Percentiles rank a stretch among this genome's conserved stretches.
Conservation (phyloP, 2,888 invertebrate genomes). For the Beris chalybata region DNA sequence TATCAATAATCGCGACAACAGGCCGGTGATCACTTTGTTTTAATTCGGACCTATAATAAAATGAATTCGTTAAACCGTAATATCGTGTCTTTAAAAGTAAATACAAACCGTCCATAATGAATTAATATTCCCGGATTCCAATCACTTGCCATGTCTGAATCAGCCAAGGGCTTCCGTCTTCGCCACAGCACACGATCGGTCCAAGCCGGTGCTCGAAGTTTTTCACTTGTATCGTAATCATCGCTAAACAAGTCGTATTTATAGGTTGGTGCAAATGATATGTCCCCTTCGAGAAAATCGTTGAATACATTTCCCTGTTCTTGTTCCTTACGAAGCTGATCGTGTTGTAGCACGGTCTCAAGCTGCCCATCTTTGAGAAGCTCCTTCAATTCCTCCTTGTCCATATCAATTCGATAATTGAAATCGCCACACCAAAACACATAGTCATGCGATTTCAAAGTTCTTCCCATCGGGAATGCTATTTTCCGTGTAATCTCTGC, state of each 20-base stretch:
- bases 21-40: constrained; percentile 98
- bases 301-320: constrained; percentile 83
- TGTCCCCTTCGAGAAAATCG: constrained; percentile 89
- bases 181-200: constrained; percentile 97
- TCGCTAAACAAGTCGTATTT: constrained; percentile 99
- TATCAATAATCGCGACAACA: constrained; percentile 87
- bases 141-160: constrained; percentile 65
- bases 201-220: constrained; percentile 96
- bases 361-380: constrained; percentile 67
- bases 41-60: constrained; percentile 69
- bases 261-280: constrained; percentile 94
- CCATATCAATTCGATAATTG: constrained; percentile 96
- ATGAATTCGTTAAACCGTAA: neutral
- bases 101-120: constrained; percentile 73
- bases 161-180: constrained; percentile 72
- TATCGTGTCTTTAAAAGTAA: no score
- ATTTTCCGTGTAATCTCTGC: constrained; percentile 92
- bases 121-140: constrained; percentile 79
- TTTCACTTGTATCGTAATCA: constrained; percentile 99
- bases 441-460: constrained; percentile 93
- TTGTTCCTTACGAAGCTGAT: constrained; percentile 84
- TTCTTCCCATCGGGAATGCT: constrained; percentile 88
- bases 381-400: constrained; percentile 90
- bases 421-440: constrained; percentile 99
- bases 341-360: constrained; percentile 77